A percentile compares a stretch with the other conserved stretches of the same genome.
Evolutionary conservation across 2,797 vertebrate species (phyloP).

Genomic region (Sus cebifrons): DNA sequence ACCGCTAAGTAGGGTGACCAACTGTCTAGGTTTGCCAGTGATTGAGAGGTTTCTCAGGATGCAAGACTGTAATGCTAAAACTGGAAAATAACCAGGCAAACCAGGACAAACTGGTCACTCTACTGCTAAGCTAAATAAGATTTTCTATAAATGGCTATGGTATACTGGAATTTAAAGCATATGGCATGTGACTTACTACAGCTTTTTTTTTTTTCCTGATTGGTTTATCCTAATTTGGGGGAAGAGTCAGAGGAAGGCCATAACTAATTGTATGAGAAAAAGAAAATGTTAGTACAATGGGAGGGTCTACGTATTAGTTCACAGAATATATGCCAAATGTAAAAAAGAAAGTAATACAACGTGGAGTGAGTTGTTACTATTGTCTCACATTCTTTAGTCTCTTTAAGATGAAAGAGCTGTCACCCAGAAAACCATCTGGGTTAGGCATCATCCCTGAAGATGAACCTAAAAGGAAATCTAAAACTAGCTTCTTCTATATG

Average conservation of each 20-base stretch:
- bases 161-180: conserved; percentile 60
- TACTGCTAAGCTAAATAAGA: conserved; percentile 55
- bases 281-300: conserved; percentile 46
- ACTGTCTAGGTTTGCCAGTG: neutral
- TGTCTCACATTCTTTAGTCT: conserved; percentile 36
- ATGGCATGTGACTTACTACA: conserved; percentile 10
- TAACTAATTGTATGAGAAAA: conserved; percentile 45
- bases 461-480: conserved; percentile 52
- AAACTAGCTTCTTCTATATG: conserved; percentile 47
- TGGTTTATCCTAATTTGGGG: conserved; percentile 22
- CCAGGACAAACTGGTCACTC: neutral
- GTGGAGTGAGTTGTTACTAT: conserved; percentile 25
- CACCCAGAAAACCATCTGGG: conserved; percentile 20
- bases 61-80: conserved; percentile 55
- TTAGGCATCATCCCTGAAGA: conserved; percentile 56
- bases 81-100: conserved; percentile 42
- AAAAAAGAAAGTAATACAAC: conserved; percentile 67
- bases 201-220: conserved; percentile 24
- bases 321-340: conserved; percentile 40
- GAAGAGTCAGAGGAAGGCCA: neutral
- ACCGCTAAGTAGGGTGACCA: conserved; percentile 43
- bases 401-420: conserved; percentile 43
- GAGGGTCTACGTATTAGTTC: conserved; percentile 37
- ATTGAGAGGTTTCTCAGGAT: conserved; percentile 24
- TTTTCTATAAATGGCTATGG: conserved; percentile 32